A percentile compares a stretch with the other conserved stretches of the same genome.
phyloP scores from a whole-genome alignment of 2,888 invertebrate species.

The Meganola albula region DNA sequence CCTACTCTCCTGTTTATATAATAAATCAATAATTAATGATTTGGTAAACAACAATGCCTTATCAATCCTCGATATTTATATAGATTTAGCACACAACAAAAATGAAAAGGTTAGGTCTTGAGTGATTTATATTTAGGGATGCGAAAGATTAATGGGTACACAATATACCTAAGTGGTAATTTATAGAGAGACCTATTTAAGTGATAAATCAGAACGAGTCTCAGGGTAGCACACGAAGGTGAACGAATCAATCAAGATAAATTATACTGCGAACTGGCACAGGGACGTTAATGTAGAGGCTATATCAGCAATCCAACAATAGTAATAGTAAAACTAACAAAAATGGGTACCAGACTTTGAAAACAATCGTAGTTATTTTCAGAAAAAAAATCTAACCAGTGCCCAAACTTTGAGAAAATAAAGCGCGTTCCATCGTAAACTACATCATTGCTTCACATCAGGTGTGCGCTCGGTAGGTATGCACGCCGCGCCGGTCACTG shows the following conservation, averaged over 20 bases:
- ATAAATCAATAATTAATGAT: too few species aligned
- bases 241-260: slow-evolving; percentile 43
- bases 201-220: slow-evolving; percentile 37
- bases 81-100: too few species aligned
- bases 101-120: slow-evolving; percentile 11
- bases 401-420: not conserved
- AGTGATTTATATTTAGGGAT: slow-evolving; percentile 27
- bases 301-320: too few species aligned
- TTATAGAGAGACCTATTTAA: slow-evolving; percentile 38
- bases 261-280: slow-evolving; percentile 33
- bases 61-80: too few species aligned
- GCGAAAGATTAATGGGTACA: slow-evolving; percentile 32
- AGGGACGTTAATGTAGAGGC: slow-evolving; percentile 23
- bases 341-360: not conserved
- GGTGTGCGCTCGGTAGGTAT: too few species aligned
- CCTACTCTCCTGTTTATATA: too few species aligned
- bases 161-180: slow-evolving; percentile 37
- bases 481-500: too few species aligned
- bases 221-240: slow-evolving; percentile 29
- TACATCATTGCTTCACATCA: not conserved
- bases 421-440: not conserved
- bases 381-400: not conserved
- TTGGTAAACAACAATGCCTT: too few species aligned
- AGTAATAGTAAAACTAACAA: not conserved
- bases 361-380: not conserved